Evolutionary conservation across 2,797 vertebrate species (phyloP), one percentile per base, ranked within the genome.

Genomic region (Sandelia bainsii): DNA sequence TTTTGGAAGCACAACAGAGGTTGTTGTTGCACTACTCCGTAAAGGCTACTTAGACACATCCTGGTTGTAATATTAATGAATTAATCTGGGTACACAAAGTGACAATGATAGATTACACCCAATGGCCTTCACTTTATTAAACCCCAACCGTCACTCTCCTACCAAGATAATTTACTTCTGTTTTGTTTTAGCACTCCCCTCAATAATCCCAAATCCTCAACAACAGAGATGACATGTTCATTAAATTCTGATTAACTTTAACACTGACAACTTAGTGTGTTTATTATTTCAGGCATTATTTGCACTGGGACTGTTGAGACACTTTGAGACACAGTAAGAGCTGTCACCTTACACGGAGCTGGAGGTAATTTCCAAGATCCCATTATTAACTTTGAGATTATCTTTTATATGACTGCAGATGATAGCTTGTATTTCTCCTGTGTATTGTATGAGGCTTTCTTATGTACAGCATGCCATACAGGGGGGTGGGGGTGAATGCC

Each of bases 221-320:
- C 69, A 83, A 79, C 61, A 46, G 34, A 57, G 65, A 74, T 77
- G 82, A 80, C 82, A n/a, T 80, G 81, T 85, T 90, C 82, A 90
- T 92, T 90, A 92, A 89, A 87, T 81, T 86, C 83, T 87, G 80
- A 93, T 93, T 90, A 91, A 70, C 75, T 62, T 64, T 34, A 70
- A 81, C 80, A 61, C 58, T 51, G 86, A 76, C 76, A 78, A 86
- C 72, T 87, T 64, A 75, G 62, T 51, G 59, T 20, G 56, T 81
- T 83, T 77, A 77, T 81, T 83, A 67, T 81, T 56, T 81, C 75
- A 65, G 59, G 46, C 77, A 86, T 92, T 91, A 92, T 92, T 92
- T 89, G 89, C 48, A 37, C 44, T 6, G 89, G 84, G 87, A 87
- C 83, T 2, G 5, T 46, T 4, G 3, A 44, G 76, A 72, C 72